These are phyloP conservation scores for Euschistus heros DNA, from an alignment of 1,140 invertebrate species.

Conservation along the genomic window DNA sequence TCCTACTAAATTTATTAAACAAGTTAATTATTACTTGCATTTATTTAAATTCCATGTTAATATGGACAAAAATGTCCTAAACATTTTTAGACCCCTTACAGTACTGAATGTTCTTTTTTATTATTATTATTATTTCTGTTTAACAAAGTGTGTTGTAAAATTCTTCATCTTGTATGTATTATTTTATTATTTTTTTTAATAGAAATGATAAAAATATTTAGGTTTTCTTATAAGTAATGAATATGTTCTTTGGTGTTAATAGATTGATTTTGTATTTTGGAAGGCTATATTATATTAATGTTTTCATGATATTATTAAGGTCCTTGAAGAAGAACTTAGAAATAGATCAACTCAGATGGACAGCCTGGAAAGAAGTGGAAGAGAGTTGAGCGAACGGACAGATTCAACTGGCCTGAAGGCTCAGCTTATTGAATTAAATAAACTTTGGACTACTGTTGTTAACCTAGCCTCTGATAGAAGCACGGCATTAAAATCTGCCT, in stretches of 20 bases:
- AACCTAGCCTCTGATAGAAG: constrained; percentile 66
- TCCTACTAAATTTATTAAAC: too few relatives aligned
- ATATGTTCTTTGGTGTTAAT: constrained; percentile 11
- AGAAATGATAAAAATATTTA: too few relatives aligned
- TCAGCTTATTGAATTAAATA: constrained; percentile 73
- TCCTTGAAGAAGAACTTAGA: constrained; percentile 83
- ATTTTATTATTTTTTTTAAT: too few relatives aligned
- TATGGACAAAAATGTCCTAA: too few relatives aligned
- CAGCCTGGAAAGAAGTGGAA: constrained; percentile 77
- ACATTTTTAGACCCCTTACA: too few relatives aligned
- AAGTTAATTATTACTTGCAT: too few relatives aligned
- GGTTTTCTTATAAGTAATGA: too few relatives aligned
- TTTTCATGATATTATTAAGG: constrained; percentile 35
- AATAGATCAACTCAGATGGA: constrained; percentile 79
- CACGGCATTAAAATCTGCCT: constrained; percentile 67
- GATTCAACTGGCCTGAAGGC: constrained; percentile 68
- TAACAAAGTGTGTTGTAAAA: too few relatives aligned
- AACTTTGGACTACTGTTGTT: constrained; percentile 76
- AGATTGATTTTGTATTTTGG: not conserved
- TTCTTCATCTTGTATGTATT: too few relatives aligned
- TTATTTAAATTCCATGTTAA: too few relatives aligned
- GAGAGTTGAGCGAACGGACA: constrained; percentile 59
- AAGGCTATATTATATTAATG: not conserved
- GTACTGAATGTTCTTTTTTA: too few relatives aligned
- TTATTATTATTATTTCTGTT: too few relatives aligned